Evolutionary conservation across 2,888 invertebrate genomes (phyloP), one percentile per base, ranked within the genome.

Genomic region (Cosmorhoe ocellata): DNA sequence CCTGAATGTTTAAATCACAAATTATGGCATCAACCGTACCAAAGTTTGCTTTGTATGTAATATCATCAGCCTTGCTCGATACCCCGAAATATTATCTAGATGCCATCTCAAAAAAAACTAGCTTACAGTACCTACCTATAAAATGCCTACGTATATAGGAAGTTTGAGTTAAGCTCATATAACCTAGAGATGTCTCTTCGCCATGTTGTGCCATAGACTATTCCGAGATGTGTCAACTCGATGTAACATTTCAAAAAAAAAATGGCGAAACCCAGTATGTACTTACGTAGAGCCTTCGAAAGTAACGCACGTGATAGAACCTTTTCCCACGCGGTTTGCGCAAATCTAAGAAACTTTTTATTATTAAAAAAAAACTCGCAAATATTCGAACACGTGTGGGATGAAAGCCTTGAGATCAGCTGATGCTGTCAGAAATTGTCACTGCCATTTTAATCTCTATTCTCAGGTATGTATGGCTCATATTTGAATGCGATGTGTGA

Each of bases 311-410:
- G 79, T 83, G 79, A 63, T 62, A 63, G 43, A 31, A 8, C 8
- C 57, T 54, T 39, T 84, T 85, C 83, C 80, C 84, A 84, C 83
- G 83, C 55, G 65, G 58, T 74, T 78, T 83, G 76, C 75, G 75
- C 79, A 83, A 84, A 74, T 62, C 51, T 47, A 58, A 51, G 59
- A 72, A 18, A 18, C 18, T 4, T 76, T 77, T 57, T 79, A 79
- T 74, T 52, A 55, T 36, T 10, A 10, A 27, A 37, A 68, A 74
- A 81, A 81, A 81, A 77, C 72, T 71, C 63, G 79, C 80, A 71
- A 71, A 74, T 72, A 71, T 73, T 71, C 64, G 71, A 67, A 79
- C 84, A 81, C 82, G 81, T 83, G 83, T 78, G 76, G 28, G 38
- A 39, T 62, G 55, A 47, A 66, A 68, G 61, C 69, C 74, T 72